These are phyloP conservation scores for Morone chrysops DNA, from an alignment of 2,113 vertebrate genomes.

Conservation along the genomic window DNA sequence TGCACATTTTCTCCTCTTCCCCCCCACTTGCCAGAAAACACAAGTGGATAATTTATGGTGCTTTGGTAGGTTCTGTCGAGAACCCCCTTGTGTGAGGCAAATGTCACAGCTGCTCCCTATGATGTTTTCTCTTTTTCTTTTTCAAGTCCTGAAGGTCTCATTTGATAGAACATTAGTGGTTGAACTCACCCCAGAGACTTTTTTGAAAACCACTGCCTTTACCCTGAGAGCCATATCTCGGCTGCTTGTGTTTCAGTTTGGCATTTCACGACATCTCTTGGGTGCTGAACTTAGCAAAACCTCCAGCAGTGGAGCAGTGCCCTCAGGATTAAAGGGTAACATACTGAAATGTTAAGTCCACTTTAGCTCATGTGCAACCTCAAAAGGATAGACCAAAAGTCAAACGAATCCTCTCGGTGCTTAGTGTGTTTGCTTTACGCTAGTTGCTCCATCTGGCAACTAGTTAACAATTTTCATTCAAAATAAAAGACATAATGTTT, in stretches of 20 bases:
- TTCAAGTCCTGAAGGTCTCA: constrained; percentile 49
- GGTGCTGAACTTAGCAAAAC: constrained; percentile 35
- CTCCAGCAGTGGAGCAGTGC: constrained; percentile 25
- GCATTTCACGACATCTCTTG: constrained; percentile 50
- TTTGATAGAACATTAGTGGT: constrained; percentile 65
- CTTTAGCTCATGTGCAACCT: constrained; percentile 21
- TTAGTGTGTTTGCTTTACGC: not conserved
- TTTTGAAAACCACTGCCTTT: constrained; percentile 38
- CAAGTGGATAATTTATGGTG: constrained; percentile 56
- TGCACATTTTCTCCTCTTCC: constrained; percentile 6
- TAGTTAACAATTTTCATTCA: not conserved
- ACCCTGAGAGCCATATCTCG: constrained; percentile 20
- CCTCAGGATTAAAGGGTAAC: constrained; percentile 31
- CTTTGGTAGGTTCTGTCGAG: constrained; percentile 31
- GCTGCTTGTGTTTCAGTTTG: constrained; percentile 58
- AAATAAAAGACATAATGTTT: not conserved
- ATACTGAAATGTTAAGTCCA: constrained; percentile 20
- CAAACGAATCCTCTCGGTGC: not conserved
- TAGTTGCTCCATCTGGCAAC: not conserved
- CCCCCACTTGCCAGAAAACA: constrained; percentile 32
- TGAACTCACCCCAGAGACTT: constrained; percentile 40
- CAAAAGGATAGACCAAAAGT: constrained; percentile 6
- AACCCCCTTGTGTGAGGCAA: constrained; percentile 28
- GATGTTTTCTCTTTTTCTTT: constrained; percentile 40
- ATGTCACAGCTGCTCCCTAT: constrained; percentile 44